Conservation (phyloP, 2,113 vertebrate species). For the Oenanthe oenanthe region DNA sequence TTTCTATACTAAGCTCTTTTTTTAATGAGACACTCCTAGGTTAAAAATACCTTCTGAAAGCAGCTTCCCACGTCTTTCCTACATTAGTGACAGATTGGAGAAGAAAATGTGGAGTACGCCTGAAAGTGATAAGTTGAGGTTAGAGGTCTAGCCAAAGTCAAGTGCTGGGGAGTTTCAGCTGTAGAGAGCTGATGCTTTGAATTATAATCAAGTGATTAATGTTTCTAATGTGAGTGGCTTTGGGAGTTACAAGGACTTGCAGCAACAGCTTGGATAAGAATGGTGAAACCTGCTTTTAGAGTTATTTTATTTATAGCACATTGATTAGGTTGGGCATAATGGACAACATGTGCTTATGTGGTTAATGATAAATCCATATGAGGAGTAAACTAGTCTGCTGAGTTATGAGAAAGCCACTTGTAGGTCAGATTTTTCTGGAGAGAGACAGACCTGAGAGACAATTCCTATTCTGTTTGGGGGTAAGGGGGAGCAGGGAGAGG, state of each 20-base stretch:
- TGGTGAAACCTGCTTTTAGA: conserved; percentile 48
- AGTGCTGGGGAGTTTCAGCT: conserved; percentile 64
- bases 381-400: conserved; percentile 35
- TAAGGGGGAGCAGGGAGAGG: not conserved
- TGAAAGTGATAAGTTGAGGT: conserved; percentile 57
- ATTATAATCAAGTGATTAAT: conserved; percentile 66
- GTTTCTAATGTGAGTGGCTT: conserved; percentile 37
- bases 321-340: conserved; percentile 46
- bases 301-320: conserved; percentile 59
- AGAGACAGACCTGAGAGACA: not conserved
- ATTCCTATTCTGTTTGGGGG: not conserved
- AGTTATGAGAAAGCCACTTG: conserved; percentile 47
- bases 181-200: conserved; percentile 57
- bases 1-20: not conserved
- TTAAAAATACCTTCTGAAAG: conserved; percentile 46
- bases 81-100: not conserved
- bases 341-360: conserved; percentile 62
- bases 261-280: conserved; percentile 43
- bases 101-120: conserved; percentile 21
- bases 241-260: conserved; percentile 41
- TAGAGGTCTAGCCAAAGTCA: conserved; percentile 67
- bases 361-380: conserved; percentile 71
- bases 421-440: conserved; percentile 45
- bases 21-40: conserved; percentile 29
- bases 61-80: conserved; percentile 10